A percentile compares a stretch with the other conserved stretches of the same genome.
These are phyloP conservation scores for Spodoptera litura DNA, from an alignment of 1,140 invertebrate species.

Conservation along the genomic window DNA sequence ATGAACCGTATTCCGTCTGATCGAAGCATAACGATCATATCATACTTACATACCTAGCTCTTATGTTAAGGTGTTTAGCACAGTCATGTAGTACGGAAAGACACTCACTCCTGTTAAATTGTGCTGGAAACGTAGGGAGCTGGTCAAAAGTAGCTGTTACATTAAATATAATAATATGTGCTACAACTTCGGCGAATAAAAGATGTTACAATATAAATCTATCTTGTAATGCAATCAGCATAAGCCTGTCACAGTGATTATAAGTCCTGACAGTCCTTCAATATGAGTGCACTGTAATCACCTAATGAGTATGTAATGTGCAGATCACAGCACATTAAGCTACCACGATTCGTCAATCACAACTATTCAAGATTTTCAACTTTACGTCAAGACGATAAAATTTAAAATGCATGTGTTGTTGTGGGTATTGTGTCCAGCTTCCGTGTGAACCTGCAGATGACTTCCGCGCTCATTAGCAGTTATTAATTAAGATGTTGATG, in stretches of 20 bases:
- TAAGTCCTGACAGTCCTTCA: no score
- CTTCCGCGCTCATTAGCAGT: background rate
- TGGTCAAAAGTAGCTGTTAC: background rate
- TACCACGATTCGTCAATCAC: no score
- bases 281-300: no score
- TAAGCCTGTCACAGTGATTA: no score
- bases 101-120: background rate
- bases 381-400: no score
- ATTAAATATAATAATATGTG: background rate
- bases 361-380: no score
- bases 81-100: background rate
- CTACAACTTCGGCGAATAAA: no score
- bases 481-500: background rate
- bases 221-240: no score
- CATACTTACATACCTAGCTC: background rate
- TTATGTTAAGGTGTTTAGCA: background rate
- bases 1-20: background rate
- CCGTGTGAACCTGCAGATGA: conserved; percentile 19
- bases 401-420: no score
- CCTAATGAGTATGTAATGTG: no score
- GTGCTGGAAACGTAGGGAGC: background rate
- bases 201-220: no score
- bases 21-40: background rate
- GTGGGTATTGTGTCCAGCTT: background rate
- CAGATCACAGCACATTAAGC: no score